Evolutionary conservation across 2,113 vertebrate genomes (phyloP).

Genomic region (Telmatochromis sp.): DNA sequence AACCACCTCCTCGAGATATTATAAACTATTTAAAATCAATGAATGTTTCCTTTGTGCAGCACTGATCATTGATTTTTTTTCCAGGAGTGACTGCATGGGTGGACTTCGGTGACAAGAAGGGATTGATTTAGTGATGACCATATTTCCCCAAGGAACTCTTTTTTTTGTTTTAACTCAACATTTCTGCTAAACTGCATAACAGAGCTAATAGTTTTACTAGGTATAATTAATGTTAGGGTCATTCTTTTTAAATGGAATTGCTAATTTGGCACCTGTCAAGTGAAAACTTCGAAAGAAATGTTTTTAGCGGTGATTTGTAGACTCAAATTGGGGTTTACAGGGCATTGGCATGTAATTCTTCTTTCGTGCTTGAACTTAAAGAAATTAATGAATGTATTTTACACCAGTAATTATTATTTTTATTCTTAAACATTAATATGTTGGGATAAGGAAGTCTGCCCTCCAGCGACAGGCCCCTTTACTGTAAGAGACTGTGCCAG

Average conservation of each 20-base stretch:
- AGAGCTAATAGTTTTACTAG: neutral
- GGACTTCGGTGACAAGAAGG: neutral
- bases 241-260: neutral
- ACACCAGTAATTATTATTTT: neutral
- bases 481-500: constrained; percentile 24
- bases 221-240: neutral
- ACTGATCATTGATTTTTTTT: neutral
- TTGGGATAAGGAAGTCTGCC: neutral
- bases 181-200: neutral
- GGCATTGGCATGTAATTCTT: neutral
- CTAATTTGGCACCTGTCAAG: neutral
- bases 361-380: neutral
- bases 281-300: neutral
- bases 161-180: neutral
- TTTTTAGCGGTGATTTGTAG: neutral
- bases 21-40: constrained; percentile 20
- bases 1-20: neutral
- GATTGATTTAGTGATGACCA: constrained; percentile 14
- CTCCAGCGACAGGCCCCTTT: constrained; percentile 12
- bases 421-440: neutral
- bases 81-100: neutral
- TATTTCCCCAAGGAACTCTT: neutral
- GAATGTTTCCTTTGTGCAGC: neutral
- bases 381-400: accelerated
- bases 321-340: neutral